These are phyloP conservation scores for Caenorhabditis auriculariae DNA, from an alignment of 2,888 invertebrate genomes.

Conservation along the genomic window DNA sequence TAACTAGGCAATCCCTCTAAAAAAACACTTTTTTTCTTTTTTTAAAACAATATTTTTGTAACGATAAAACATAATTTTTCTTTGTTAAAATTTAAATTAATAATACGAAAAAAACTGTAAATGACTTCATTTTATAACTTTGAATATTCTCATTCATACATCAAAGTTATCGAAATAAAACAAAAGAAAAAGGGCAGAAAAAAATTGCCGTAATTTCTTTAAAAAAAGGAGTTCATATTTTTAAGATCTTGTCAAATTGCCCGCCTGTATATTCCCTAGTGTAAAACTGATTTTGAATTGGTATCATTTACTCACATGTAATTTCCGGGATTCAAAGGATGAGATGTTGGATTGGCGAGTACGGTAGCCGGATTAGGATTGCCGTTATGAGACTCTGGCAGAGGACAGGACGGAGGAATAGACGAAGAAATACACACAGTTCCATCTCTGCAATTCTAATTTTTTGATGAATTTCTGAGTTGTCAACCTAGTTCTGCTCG, in stretches of 20 bases:
- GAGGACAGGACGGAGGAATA: conserved; percentile 55
- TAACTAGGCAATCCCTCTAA: no score
- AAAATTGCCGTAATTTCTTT: not conserved
- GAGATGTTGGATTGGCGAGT: conserved; percentile 54
- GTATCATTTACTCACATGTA: conserved; percentile 42
- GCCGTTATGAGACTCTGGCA: conserved; percentile 53
- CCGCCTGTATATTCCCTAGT: not conserved
- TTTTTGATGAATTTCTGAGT: not conserved
- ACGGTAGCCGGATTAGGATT: conserved; percentile 56
- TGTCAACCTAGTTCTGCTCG: conserved; percentile 24
- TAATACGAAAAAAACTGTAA: no score
- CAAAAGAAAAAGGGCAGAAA: no score
- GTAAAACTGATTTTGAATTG: not conserved
- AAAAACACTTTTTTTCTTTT: no score
- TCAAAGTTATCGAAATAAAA: no score
- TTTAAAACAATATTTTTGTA: no score
- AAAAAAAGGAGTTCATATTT: not conserved
- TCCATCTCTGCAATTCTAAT: conserved; percentile 42
- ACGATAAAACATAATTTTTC: no score
- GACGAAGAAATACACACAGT: conserved; percentile 52
- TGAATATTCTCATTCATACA: no score
- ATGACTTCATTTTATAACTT: no score
- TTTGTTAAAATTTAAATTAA: no score
- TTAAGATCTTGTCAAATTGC: not conserved
- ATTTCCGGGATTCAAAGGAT: conserved; percentile 51